Evolutionary conservation across 2,113 vertebrate genomes (phyloP), one percentile per base, ranked within the genome.

Genomic region (Prolemur simus): DNA sequence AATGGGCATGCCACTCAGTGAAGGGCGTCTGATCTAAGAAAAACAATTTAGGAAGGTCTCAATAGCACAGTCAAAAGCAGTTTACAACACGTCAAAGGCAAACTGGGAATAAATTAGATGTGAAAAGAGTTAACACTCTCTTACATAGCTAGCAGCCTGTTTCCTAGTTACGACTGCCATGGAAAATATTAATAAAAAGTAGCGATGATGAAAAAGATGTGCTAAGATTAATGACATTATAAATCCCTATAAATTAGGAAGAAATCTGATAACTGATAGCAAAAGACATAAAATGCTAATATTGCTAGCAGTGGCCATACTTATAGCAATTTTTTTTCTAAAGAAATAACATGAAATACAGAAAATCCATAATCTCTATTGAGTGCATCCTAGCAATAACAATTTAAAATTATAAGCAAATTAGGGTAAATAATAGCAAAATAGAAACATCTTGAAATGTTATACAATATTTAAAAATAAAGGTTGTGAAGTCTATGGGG

Each of bases 11-110:
- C 83, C 98, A 71, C 94, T 83, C 91, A 98, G 60, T 0, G 99
- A 98, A 87, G 99, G 98, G 2, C 98, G 97, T 97, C 99, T 98
- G 63, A 98, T 97, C 99, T 99, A 96, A n/a, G 92, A 98, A n/a
- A 96, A 63, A 98, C 15, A 63, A 89, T 58, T 68, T 32, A 71
- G 27, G 37, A 96, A 45, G 39, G 58, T 82, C 32, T 95, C 73
- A 80, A n/a, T 18, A 32, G 58, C 11, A 52, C 0, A 56, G 29
- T 32, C 18, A n/a, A 94, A 88, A 54, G 52, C 7, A 74, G 8
- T 14, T 69, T 60, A 7, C 37, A 27, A 74, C 12, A 77, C 42
- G 64, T 9, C 47, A 32, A 96, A 66, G 42, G 77, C 64, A 83
- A 94, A 82, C 11, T 21, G 27, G 21, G 39, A 47, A 68, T 80